phyloP scores from a whole-genome alignment of 2,113 vertebrate genomes.

The Mobula hypostoma region DNA sequence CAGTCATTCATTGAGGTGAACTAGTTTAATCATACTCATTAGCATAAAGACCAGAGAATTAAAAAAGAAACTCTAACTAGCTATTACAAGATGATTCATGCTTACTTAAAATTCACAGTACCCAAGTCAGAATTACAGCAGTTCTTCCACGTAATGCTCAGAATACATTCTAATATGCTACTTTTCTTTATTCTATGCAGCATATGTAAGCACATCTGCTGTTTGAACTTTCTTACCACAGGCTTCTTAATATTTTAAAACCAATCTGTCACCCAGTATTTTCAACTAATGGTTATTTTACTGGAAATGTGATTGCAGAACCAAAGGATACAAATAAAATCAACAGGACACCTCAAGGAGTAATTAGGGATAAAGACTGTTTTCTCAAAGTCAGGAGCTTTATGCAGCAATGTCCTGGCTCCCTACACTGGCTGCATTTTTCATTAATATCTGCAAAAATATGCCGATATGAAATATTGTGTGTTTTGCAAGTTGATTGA shows the following conservation, averaged over 20 bases:
- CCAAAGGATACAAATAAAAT: not conserved
- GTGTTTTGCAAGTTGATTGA: not conserved
- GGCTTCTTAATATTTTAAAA: not conserved
- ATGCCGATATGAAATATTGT: not conserved
- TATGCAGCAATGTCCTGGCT: not conserved
- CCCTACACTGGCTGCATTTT: no score
- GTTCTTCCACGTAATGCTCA: not conserved
- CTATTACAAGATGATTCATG: slow-evolving; percentile 33
- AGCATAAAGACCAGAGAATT: slow-evolving; percentile 30
- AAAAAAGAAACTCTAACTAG: slow-evolving; percentile 18
- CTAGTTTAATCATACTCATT: slow-evolving; percentile 31
- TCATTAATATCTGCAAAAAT: not conserved
- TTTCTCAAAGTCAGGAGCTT: not conserved
- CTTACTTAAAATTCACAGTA: slow-evolving; percentile 2
- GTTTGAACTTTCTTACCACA: not conserved
- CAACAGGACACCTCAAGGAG: not conserved
- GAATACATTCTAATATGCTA: not conserved
- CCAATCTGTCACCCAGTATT: not conserved
- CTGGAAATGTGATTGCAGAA: not conserved
- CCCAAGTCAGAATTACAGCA: not conserved
- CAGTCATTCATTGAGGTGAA: slow-evolving; percentile 20
- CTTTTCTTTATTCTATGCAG: not conserved
- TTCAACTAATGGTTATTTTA: not conserved
- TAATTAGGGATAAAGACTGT: not conserved
- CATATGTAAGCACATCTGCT: slow-evolving; percentile 24